phyloP scores from a whole-genome alignment of 1,140 invertebrate species.

The Eumaeus atala region DNA sequence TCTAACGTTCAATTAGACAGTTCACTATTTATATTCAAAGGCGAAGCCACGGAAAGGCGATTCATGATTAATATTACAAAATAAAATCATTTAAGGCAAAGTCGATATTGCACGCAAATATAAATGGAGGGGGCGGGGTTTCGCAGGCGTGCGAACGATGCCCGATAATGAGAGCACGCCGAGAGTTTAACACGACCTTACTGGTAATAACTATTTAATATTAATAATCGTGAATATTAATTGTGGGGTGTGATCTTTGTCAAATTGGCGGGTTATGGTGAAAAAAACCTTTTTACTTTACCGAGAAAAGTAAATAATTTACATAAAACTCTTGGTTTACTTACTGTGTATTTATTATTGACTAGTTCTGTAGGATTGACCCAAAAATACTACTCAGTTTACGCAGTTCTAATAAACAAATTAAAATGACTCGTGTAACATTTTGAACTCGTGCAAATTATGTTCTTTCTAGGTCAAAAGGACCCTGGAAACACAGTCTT shows the following conservation, averaged over 20 bases:
- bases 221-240: slow-evolving; percentile 9
- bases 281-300: neutral
- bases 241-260: neutral
- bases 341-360: too few species aligned
- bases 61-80: slow-evolving; percentile 9
- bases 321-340: too few species aligned
- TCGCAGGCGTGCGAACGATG: slow-evolving; percentile 32
- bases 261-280: neutral
- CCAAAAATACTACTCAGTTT: too few species aligned
- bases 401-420: too few species aligned
- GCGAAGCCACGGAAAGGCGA: neutral
- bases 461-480: too few species aligned
- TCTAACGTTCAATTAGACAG: too few species aligned
- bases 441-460: too few species aligned
- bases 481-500: too few species aligned
- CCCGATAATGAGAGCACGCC: slow-evolving; percentile 28
- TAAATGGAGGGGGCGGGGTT: slow-evolving; percentile 40
- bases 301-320: neutral
- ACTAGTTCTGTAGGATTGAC: too few species aligned
- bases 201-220: slow-evolving; percentile 1
- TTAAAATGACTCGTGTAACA: too few species aligned
- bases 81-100: slow-evolving; percentile 36
- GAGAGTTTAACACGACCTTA: slow-evolving; percentile 11
- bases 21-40: slow-evolving; percentile 1
- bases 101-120: slow-evolving; percentile 29